Conservation (phyloP, 2,797 vertebrate species). For the Danio aesculapii region DNA sequence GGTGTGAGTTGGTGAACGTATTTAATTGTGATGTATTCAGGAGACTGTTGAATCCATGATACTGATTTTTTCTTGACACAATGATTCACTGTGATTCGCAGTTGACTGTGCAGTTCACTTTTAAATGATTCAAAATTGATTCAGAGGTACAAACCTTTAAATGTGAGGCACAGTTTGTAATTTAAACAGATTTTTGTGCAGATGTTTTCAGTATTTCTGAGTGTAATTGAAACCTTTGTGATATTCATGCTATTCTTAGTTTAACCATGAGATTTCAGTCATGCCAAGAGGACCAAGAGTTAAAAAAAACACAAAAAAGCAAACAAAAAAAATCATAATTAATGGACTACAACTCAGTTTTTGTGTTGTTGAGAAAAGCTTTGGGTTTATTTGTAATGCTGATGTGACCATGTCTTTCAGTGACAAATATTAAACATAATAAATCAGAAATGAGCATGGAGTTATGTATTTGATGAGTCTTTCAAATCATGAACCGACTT, state of each 20-base stretch:
- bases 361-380: conserved; percentile 56
- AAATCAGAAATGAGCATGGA: conserved; percentile 56
- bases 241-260: conserved; percentile 2
- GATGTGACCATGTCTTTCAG: conserved; percentile 61
- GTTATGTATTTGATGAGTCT: conserved; percentile 5
- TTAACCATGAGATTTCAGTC: background rate
- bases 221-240: conserved; percentile 8
- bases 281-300: conserved; percentile 4
- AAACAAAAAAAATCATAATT: background rate
- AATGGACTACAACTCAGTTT: conserved; percentile 25
- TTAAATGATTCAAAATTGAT: background rate
- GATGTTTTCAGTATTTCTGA: conserved; percentile 14
- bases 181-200: conserved; percentile 22
- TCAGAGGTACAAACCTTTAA: conserved; percentile 2
- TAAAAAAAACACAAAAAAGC: background rate
- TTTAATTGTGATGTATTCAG: conserved; percentile 44
- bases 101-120: conserved; percentile 38
- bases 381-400: conserved; percentile 65
- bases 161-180: conserved; percentile 21
- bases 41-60: conserved; percentile 12
- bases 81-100: conserved; percentile 30
- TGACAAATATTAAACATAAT: conserved; percentile 63
- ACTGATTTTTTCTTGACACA: conserved; percentile 35
- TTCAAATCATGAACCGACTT: background rate
- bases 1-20: conserved; percentile 18